These are phyloP conservation scores for Danaus melanippus DNA, from an alignment of 1,140 invertebrate genomes.

Conservation along the genomic window DNA sequence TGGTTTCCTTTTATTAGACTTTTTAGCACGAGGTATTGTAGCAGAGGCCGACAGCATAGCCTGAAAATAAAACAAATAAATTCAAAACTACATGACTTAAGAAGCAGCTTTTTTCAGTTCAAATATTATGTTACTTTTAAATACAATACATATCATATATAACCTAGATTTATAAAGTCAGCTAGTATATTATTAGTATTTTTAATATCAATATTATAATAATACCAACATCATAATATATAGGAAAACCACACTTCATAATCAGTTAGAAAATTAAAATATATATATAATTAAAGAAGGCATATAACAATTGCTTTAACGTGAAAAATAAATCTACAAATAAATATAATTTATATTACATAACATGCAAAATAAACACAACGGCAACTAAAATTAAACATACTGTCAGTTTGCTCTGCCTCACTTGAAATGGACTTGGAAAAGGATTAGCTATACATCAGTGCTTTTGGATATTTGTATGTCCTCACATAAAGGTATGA, in stretches of 20 bases:
- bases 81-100: conserved; percentile 32
- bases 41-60: conserved; percentile 69
- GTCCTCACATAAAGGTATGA: conserved; percentile 45
- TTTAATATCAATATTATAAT: conserved; percentile 9
- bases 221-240: conserved; percentile 8
- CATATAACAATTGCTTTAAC: neutral
- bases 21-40: conserved; percentile 71
- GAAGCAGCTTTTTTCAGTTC: no score
- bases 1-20: conserved; percentile 71
- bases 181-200: no score
- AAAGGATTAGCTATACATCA: conserved; percentile 50
- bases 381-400: conserved; percentile 39
- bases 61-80: conserved; percentile 65
- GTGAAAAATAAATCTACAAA: no score
- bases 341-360: neutral
- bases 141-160: no score
- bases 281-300: conserved; percentile 4
- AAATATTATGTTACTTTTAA: no score
- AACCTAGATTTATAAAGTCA: no score
- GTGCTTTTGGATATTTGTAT: conserved; percentile 59
- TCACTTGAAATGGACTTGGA: conserved; percentile 27
- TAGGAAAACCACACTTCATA: conserved; percentile 4
- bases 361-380: conserved; percentile 22
- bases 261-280: conserved; percentile 9
- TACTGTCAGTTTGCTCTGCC: conserved; percentile 41